Evolutionary conservation across 1,140 invertebrate genomes (phyloP), one percentile per base, ranked within the genome.

Genomic region (Drosophila truncata): DNA sequence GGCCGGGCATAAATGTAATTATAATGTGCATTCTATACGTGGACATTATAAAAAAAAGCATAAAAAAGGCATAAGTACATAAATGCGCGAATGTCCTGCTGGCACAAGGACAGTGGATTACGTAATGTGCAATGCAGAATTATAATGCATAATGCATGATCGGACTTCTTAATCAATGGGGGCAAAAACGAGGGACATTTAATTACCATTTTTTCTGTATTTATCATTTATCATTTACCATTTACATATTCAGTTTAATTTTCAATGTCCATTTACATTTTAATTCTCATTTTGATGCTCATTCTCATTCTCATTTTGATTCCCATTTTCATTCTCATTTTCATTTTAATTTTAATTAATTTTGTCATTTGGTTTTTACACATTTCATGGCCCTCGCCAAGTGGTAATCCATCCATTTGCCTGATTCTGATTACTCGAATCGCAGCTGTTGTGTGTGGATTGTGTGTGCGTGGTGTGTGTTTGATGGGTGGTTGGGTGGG

Each of bases 1-100:
- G 82, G 78, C 39, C 82, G 71, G 44, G 52, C 64, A 85, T 85
- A 80, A 83, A 84, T 83, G 81, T 85, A 83, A 85, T 83, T 83
- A 83, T 84, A 69, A 76, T 80, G 82, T 76, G 77, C 76, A 76
- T 66, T 74, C 75, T 62, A 78, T 66, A 58, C 63, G 39, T 4
- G 47, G 59, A 39, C 49, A 20, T n/a, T n/a, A n/a, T n/a, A n/a
- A 4, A 47, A 18, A 20, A 33, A 35, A 0, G 27, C 27, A 29
- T 29, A 14, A 52, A 50, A 58, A 55, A 78, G 62, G 64, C 41
- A 76, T 78, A 47, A 41, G 62, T 60, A 50, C 50, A 77, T 76
- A 72, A 65, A 57, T 78, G 39, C 33, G 61, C 47, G 9, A n/a
- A 27, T 18, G 71, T 63, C 23, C 44, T 46, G 5, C 44, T 46